Percentiles rank a stretch among this genome's conserved stretches.
These are phyloP conservation scores for Rhea pennata DNA, from an alignment of 2,113 vertebrate genomes.

Conservation along the genomic window DNA sequence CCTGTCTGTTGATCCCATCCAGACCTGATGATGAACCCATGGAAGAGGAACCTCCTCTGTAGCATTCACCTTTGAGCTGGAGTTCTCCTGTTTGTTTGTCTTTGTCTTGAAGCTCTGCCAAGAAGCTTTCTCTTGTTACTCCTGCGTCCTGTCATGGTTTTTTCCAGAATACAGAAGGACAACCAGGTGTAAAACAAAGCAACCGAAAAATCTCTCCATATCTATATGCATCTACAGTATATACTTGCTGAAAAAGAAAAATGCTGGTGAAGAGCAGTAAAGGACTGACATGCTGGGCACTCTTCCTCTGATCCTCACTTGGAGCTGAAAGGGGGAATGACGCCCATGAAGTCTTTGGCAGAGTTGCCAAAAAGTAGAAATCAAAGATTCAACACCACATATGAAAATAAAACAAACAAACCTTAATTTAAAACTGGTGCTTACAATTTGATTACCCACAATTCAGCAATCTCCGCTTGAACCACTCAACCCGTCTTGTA, in stretches of 20 bases:
- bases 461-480: conserved; percentile 73
- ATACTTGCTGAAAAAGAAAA: conserved; percentile 41
- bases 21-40: conserved; percentile 94
- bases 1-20: not conserved
- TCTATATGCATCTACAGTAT: conserved; percentile 47
- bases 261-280: conserved; percentile 57
- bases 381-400: conserved; percentile 62
- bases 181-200: conserved; percentile 70
- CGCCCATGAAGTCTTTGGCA: conserved; percentile 48
- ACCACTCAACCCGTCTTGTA: conserved; percentile 78
- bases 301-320: conserved; percentile 36
- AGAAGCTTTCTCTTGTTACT: conserved; percentile 75
- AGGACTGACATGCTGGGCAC: conserved; percentile 43
- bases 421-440: conserved; percentile 80
- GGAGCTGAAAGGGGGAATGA: conserved; percentile 32
- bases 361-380: conserved; percentile 49
- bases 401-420: conserved; percentile 19
- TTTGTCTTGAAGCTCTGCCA: conserved; percentile 81
- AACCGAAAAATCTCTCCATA: conserved; percentile 55
- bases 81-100: conserved; percentile 76
- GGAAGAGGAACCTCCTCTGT: conserved; percentile 95
- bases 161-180: conserved; percentile 66
- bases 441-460: conserved; percentile 75
- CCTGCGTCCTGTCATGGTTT: conserved; percentile 69
- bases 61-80: conserved; percentile 70